Evolutionary conservation across 2,113 vertebrate genomes (phyloP).

Genomic region (Elgaria multicarinata): DNA sequence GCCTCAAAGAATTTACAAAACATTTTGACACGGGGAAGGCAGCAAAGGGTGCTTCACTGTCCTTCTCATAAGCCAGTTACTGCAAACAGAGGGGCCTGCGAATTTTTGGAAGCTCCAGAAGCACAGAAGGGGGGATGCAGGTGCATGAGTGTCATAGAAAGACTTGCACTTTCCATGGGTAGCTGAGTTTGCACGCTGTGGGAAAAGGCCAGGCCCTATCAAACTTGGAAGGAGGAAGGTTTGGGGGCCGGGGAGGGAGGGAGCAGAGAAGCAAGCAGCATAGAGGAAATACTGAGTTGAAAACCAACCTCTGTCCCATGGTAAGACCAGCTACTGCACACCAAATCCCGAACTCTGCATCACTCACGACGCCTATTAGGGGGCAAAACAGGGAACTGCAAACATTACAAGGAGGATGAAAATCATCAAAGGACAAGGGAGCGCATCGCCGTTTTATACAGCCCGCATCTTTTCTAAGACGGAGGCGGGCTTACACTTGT

Average conservation of each 20-base stretch:
- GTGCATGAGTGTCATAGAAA: neutral
- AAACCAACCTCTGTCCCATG: neutral
- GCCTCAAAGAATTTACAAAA: neutral
- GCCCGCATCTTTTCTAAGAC: too few species aligned
- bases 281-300: neutral
- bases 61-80: neutral
- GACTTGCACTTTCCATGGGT: neutral
- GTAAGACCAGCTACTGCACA: neutral
- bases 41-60: neutral
- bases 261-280: neutral
- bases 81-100: too few species aligned
- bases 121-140: neutral
- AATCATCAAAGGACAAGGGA: neutral
- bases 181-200: neutral
- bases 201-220: neutral
- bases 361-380: neutral
- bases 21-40: neutral
- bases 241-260: too few species aligned
- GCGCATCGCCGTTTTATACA: neutral
- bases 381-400: neutral
- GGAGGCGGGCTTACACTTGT: neutral
- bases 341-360: neutral
- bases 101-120: neutral
- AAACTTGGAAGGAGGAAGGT: neutral
- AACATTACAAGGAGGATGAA: too few species aligned